Percentiles rank a stretch among this genome's conserved stretches.
These are phyloP conservation scores for Pterostichus madidus DNA, from an alignment of 2,888 invertebrate genomes.

Conservation along the genomic window DNA sequence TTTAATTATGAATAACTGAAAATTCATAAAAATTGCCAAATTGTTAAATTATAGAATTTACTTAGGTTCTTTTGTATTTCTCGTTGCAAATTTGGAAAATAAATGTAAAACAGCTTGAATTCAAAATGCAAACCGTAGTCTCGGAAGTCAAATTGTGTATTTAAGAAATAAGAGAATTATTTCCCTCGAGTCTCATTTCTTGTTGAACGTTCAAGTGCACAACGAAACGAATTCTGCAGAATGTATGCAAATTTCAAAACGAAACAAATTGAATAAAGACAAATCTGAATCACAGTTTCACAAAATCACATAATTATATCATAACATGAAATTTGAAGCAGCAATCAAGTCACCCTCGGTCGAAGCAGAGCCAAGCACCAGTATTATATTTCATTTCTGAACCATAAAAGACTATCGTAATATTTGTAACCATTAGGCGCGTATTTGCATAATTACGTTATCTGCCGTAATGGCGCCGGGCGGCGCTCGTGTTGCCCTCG, in stretches of 20 bases:
- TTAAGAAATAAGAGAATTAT: constrained; percentile 9
- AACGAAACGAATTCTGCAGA: constrained; percentile 1
- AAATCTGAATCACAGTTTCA: constrained; percentile 39
- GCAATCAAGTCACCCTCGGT: constrained; percentile 51
- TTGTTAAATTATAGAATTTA: no score
- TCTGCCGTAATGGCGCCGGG: constrained; percentile 67
- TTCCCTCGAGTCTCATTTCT: neutral
- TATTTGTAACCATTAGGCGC: constrained; percentile 72
- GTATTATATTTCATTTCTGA: constrained; percentile 67
- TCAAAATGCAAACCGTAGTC: neutral
- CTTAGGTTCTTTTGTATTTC: no score
- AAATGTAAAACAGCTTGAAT: no score
- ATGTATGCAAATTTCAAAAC: constrained; percentile 42
- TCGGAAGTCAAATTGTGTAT: neutral
- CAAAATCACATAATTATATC: constrained; percentile 44
- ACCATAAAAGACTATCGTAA: constrained; percentile 65
- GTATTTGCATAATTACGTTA: constrained; percentile 73
- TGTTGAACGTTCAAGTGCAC: constrained; percentile 14
- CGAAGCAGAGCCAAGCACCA: constrained; percentile 48
- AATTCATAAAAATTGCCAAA: no score
- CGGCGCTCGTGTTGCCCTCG: constrained; percentile 68
- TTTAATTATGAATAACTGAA: no score
- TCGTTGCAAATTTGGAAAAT: no score
- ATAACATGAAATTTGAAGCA: constrained; percentile 46
- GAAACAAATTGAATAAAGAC: constrained; percentile 46